These are phyloP conservation scores for Drosophila grimshawi DNA, from an alignment of 1,140 invertebrate species.

Conservation along the genomic window DNA sequence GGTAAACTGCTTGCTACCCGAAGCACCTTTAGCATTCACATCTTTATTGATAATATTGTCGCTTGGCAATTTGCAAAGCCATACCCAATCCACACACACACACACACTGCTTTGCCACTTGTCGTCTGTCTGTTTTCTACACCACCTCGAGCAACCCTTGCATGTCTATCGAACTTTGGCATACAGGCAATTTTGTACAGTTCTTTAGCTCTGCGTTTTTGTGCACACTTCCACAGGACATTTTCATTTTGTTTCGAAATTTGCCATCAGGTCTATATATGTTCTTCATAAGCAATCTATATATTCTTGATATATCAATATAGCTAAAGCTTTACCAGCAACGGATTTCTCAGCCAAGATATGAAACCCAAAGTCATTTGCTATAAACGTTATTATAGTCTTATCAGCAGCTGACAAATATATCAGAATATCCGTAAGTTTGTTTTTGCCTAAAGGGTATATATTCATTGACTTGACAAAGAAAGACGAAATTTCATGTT, in stretches of 20 bases:
- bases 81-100: constrained; percentile 32
- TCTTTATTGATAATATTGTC: constrained; percentile 66
- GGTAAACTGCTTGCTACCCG: constrained; percentile 20
- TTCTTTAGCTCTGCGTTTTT: constrained; percentile 32
- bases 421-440: too few species aligned
- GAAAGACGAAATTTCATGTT: neutral
- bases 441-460: neutral
- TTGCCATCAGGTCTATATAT: neutral
- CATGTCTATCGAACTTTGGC: constrained; percentile 64
- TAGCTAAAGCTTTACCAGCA: too few species aligned
- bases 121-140: constrained; percentile 22
- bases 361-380: too few species aligned
- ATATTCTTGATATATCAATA: too few species aligned
- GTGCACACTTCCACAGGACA: neutral
- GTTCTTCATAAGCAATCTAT: too few species aligned
- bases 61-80: constrained; percentile 66
- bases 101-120: constrained; percentile 41
- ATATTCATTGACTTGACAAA: neutral
- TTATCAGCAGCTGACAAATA: too few species aligned
- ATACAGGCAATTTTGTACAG: constrained; percentile 70
- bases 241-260: neutral
- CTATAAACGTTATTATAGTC: too few species aligned
- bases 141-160: constrained; percentile 45
- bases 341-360: too few species aligned
- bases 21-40: constrained; percentile 41